Evolutionary conservation across 2,113 vertebrate genomes (phyloP), one percentile per base, ranked within the genome.

Genomic region (Mastomys coucha): DNA sequence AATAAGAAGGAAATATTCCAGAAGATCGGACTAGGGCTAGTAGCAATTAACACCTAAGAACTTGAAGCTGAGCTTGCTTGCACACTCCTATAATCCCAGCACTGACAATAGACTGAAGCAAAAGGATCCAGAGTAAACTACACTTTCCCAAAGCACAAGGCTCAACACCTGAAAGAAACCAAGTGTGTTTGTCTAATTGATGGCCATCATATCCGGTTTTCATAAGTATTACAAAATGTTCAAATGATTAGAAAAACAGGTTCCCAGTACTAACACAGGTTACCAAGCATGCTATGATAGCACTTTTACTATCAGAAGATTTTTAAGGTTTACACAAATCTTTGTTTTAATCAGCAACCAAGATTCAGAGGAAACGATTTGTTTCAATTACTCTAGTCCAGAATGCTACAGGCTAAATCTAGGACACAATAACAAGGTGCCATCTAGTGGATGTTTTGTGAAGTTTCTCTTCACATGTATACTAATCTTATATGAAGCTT

Each of bases 401-500:
- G 63, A 97, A 78, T 94, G 67, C 9, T 60, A 28, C 45, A 36
- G 4, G 73, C 0, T 16, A 69, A n/a, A 73, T 96, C 86, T 69
- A 97, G 91, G 58, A 97, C 0, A 69, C 82, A 97, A 98, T 96
- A 97, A 97, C 91, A 93, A 98, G 97, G 97, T 97, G 98, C 98
- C 98, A 99, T 72, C 98, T 99, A 98, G 98, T 98, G 99, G 98
- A 91, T 84, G n/a, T 56, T 97, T 96, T 26, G 69, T 95, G 72
- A 95, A 88, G 24, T 92, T 96, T 97, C 91, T 94, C 88, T 88
- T 7, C 67, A 72, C n/a, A 33, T 36, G 85, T 91, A 89, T 13
- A 93, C 28, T 88, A 63, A 90, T 87, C 22, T 73, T 90, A 19
- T 70, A n/a, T 86, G 96, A 93, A 91, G 31, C 24, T 89, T 75